phyloP scores from a whole-genome alignment of 2,113 vertebrate genomes.

The Acanthochromis polyacanthus region DNA sequence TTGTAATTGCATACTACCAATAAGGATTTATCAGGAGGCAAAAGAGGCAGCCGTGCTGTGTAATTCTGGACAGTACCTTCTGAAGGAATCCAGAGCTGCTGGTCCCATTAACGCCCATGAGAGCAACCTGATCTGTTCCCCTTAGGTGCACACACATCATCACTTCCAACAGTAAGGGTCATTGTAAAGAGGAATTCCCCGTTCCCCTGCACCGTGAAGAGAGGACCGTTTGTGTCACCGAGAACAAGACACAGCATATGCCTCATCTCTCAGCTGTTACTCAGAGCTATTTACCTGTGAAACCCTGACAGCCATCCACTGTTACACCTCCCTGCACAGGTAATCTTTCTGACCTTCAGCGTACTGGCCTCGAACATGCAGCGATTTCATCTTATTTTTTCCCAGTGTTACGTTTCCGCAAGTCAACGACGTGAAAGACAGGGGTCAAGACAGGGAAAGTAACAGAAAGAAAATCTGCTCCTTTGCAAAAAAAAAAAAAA shows the following conservation, averaged over 20 bases:
- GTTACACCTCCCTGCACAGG: conserved; percentile 11
- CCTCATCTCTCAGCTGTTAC: conserved; percentile 44
- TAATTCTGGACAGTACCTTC: conserved; percentile 17
- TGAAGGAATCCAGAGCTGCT: conserved; percentile 14
- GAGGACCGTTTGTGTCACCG: conserved; percentile 50
- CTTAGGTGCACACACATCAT: conserved; percentile 14
- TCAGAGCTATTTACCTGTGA: background rate
- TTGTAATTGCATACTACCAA: too few relatives aligned
- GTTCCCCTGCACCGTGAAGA: conserved; percentile 15
- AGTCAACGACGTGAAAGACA: too few relatives aligned
- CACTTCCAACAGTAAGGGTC: conserved; percentile 56
- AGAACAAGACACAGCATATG: conserved; percentile 7
- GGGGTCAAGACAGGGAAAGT: too few relatives aligned
- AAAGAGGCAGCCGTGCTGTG: background rate
- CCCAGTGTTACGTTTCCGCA: too few relatives aligned
- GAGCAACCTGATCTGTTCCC: conserved; percentile 36
- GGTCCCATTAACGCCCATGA: background rate
- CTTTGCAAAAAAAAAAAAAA: too few relatives aligned
- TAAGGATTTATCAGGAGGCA: too few relatives aligned
- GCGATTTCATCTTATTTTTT: too few relatives aligned
- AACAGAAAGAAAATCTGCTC: too few relatives aligned
- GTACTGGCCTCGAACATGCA: background rate
- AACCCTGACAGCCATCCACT: conserved; percentile 4
- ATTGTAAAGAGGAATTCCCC: conserved; percentile 71
- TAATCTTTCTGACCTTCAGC: background rate